Base-by-base conservation (phyloP, 92 coral and sea anemone genomes). In the Paragorgia papillata region DNA sequence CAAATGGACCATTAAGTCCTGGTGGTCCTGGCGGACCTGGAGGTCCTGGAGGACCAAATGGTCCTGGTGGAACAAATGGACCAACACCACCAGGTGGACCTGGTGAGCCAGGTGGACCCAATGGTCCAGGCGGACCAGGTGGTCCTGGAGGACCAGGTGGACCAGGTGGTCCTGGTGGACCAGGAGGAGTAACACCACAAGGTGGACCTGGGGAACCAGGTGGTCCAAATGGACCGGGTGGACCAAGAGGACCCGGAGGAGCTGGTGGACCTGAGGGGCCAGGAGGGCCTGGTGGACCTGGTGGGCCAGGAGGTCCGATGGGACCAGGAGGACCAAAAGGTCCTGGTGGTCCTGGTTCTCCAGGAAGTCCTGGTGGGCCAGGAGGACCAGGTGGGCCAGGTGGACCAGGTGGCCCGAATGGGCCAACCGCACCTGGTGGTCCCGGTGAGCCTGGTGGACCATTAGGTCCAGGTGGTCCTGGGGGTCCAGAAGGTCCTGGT, bases 221-320 rank as follows among this genome's bases (percentile, higher is more conserved):
- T 7, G 97, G 94, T 0, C 95, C 96, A 18, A 89, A 87, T 41
- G 97, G 97, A 26, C 91, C n/a, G n/a, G n/a, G n/a, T n/a, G 85
- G 85, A 39, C 66, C 88, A 20, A 80, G 82, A 10, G 83, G 80
- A 27, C 54, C 97, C 0, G 80, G 46, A n/a, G 85, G 80, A 41
- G 88, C 93, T 12, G 71, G 67, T 33, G 91, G 77, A 9, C 97
- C 97, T 15, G 88, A 61, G 58, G 73, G 60, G 3, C 85, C 85
- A 30, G 54, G 80, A 9, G 77, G 1, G 18, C 30, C 89, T 15
- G 87, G 88, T 60, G 89, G 89, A 57, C 91, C 90, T 13, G 87
- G 87, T 39, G 83, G 87, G 17, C 87, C 86, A 24, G 86, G 86
- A 62, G 84, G 85, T 8, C 88, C 88, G 21, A 76, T 84, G 0